Base-by-base conservation (phyloP, 1,140 invertebrate genomes). In the Thaumatotibia leucotreta region DNA sequence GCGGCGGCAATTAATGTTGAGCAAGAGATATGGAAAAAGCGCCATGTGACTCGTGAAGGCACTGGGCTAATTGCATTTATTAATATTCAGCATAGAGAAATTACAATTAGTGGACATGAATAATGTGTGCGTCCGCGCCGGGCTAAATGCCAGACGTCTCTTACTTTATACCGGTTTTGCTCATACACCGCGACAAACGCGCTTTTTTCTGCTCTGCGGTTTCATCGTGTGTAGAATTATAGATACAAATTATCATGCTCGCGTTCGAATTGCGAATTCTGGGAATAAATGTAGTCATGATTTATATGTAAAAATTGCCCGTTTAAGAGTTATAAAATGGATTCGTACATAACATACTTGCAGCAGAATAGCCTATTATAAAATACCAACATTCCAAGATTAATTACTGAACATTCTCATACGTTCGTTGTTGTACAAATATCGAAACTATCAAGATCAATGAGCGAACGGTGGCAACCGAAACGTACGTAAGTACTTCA, bases 401-500 rank as follows among this genome's bases (percentile, higher is more conserved):
- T n/a, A n/a, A n/a, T n/a, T n/a, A n/a, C n/a, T n/a, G n/a, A n/a
- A n/a, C n/a, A n/a, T n/a, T n/a, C n/a, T n/a, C n/a, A n/a, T n/a
- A n/a, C n/a, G n/a, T n/a, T n/a, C n/a, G n/a, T n/a, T n/a, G n/a
- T n/a, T n/a, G 27, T 52, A 23, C 14, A 39, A 58, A 20, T 17
- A 49, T 62, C 22, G 66, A 74, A 79, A 90, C 71, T 83, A 89
- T 88, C 88, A 89, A 88, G 73, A 78, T 45, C 23, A 33, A 77
- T 79, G 29, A 64, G 68, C 24, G 27, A 63, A 66, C 70, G 74
- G 78, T 76, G 80, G 76, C 78, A 88, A 66, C 79, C 75, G 86
- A 88, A 88, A 88, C 82, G 84, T 83, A 89, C 77, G 33, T 39
- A 58, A 74, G 70, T 74, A 67, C 74, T 84, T 84, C 79, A 84